Conservation (phyloP, 1,140 invertebrate genomes). For the Zaprionus taronus region DNA sequence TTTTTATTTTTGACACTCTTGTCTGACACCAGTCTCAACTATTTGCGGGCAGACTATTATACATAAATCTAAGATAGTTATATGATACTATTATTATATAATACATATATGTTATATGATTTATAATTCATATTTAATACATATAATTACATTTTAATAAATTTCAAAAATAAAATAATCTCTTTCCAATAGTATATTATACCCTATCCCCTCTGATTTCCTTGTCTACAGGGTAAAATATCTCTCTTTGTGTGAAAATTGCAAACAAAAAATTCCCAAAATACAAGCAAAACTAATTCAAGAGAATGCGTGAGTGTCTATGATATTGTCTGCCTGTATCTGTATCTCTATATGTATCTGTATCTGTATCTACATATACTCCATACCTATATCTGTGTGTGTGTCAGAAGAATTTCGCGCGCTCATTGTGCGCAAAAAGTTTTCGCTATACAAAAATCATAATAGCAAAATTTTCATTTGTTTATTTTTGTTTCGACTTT, state of each 20-base stretch:
- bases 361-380: not conserved
- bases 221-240: slow-evolving; percentile 9
- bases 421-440: slow-evolving; percentile 19
- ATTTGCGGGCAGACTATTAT: too few species aligned
- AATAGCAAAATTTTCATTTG: slow-evolving; percentile 34
- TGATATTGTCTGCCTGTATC: not conserved
- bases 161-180: too few species aligned
- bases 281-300: slow-evolving; percentile 24
- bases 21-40: too few species aligned
- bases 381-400: too few species aligned
- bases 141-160: not conserved
- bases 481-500: slow-evolving; percentile 52
- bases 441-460: slow-evolving; percentile 17
- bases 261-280: slow-evolving; percentile 27
- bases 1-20: too few species aligned
- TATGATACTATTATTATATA: too few species aligned
- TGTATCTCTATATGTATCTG: not conserved
- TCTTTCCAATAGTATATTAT: not conserved
- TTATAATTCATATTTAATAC: not conserved
- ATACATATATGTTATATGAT: too few species aligned
- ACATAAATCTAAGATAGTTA: too few species aligned
- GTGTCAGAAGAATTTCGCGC: slow-evolving; percentile 13
- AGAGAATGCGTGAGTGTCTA: slow-evolving; percentile 11
- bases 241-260: slow-evolving; percentile 31
- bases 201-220: not conserved